Evolutionary conservation across 2,888 invertebrate species (phyloP).

Genomic region (Bhutanitis thaidina): DNA sequence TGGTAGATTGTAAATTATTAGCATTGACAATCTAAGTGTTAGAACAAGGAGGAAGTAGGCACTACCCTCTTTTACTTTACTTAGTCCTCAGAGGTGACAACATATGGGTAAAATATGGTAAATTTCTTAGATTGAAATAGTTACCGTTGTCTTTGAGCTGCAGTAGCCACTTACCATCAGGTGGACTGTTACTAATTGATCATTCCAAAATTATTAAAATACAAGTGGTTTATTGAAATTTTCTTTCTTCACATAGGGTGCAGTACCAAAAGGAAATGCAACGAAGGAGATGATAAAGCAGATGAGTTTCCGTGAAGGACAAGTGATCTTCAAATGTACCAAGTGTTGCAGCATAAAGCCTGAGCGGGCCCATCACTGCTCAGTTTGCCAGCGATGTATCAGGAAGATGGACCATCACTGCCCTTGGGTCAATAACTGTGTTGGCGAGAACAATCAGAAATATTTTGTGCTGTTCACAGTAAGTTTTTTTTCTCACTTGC

Average conservation of each 20-base stretch:
- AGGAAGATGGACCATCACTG: slow-evolving; percentile 84
- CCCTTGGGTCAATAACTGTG: slow-evolving; percentile 99
- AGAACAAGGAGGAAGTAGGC: no score
- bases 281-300: slow-evolving; percentile 97
- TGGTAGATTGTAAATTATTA: no score
- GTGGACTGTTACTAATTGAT: no score
- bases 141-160: no score
- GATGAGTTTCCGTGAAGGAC: slow-evolving; percentile 94
- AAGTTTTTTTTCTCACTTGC: slow-evolving; percentile 72
- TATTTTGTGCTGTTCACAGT: slow-evolving; percentile 99
- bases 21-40: no score
- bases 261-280: slow-evolving; percentile 96
- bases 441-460: slow-evolving; percentile 99
- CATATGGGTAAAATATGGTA: no score
- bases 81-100: no score
- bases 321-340: slow-evolving; percentile 96
- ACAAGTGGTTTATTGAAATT: no score
- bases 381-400: slow-evolving; percentile 92
- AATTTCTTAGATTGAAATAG: no score
- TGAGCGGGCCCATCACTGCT: slow-evolving; percentile 97
- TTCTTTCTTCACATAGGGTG: slow-evolving; percentile 81
- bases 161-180: no score
- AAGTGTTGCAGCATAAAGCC: slow-evolving; percentile 98
- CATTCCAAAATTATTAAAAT: no score
- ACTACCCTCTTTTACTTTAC: no score